Conservation (phyloP, 1,140 invertebrate species). For the Diorhabda carinulata region DNA sequence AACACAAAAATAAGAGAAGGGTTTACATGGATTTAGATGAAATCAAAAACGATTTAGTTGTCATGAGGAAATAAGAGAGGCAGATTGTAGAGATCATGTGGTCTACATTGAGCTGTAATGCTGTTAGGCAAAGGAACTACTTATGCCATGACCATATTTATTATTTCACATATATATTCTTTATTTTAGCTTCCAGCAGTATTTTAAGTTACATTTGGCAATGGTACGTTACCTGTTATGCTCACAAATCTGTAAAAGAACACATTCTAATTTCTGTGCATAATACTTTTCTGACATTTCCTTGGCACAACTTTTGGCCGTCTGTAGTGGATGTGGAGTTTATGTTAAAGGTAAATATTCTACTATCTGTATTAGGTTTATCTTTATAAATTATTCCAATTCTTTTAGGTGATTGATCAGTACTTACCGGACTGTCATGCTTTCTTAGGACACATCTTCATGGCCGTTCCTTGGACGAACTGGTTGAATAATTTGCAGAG, state of each 20-base stretch:
- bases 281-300: constrained; percentile 61
- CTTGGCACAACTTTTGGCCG: constrained; percentile 71
- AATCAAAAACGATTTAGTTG: no score
- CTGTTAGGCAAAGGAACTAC: no score
- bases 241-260: constrained; percentile 62
- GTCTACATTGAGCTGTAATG: no score
- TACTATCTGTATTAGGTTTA: no score
- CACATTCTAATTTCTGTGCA: constrained; percentile 67
- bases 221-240: constrained; percentile 68
- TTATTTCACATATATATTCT: constrained; percentile 11
- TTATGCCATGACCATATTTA: no score
- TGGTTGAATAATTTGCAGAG: constrained; percentile 51
- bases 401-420: constrained; percentile 55
- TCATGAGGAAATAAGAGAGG: no score
- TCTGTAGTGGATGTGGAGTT: constrained; percentile 65
- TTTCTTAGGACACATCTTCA: constrained; percentile 68
- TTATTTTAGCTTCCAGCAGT: constrained; percentile 51
- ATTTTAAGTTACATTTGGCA: constrained; percentile 66
- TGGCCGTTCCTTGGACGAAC: constrained; percentile 56
- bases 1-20: no score
- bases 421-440: constrained; percentile 68
- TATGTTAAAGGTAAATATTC: constrained; percentile 60
- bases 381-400: not conserved
- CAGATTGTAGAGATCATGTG: no score
- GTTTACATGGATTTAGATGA: no score